These are phyloP conservation scores for Bembecia ichneumoniformis DNA, from an alignment of 2,888 invertebrate species.

Conservation along the genomic window DNA sequence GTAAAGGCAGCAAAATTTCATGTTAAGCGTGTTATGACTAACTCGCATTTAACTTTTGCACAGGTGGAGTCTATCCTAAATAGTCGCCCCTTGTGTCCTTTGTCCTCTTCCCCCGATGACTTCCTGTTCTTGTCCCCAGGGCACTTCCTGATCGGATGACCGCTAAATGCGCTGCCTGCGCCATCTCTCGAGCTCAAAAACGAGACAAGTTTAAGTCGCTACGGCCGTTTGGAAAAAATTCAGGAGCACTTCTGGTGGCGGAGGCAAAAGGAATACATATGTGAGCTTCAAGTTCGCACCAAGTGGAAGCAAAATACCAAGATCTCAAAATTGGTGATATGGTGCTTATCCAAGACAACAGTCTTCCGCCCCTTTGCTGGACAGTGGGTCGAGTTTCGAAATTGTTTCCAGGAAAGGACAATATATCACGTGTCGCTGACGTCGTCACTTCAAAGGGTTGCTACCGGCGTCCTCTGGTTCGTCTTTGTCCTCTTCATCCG, in stretches of 20 bases:
- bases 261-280: slow-evolving; percentile 2
- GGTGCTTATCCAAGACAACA: slow-evolving; percentile 22
- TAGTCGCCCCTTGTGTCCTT: slow-evolving; percentile 15
- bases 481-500: neutral
- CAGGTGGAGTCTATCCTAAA: slow-evolving; percentile 15
- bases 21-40: slow-evolving; percentile 1
- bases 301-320: slow-evolving; percentile 9
- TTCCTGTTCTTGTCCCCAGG: slow-evolving; percentile 12
- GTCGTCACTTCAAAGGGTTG: slow-evolving; percentile 30
- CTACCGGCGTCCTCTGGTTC: neutral
- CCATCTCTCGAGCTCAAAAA: neutral
- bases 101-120: slow-evolving; percentile 14
- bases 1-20: slow-evolving; percentile 6
- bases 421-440: slow-evolving; percentile 27
- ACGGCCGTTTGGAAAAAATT: slow-evolving; percentile 2
- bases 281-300: slow-evolving; percentile 9
- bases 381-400: slow-evolving; percentile 32
- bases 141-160: slow-evolving; percentile 16
- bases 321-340: slow-evolving; percentile 22
- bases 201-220: slow-evolving; percentile 1
- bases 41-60: slow-evolving; percentile 6
- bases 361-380: slow-evolving; percentile 28
- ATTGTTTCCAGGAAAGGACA: slow-evolving; percentile 28
- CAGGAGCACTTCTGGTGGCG: slow-evolving; percentile 3
- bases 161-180: slow-evolving; percentile 7